phyloP scores from a whole-genome alignment of 1,140 invertebrate species.

The Trialeurodes vaporariorum region DNA sequence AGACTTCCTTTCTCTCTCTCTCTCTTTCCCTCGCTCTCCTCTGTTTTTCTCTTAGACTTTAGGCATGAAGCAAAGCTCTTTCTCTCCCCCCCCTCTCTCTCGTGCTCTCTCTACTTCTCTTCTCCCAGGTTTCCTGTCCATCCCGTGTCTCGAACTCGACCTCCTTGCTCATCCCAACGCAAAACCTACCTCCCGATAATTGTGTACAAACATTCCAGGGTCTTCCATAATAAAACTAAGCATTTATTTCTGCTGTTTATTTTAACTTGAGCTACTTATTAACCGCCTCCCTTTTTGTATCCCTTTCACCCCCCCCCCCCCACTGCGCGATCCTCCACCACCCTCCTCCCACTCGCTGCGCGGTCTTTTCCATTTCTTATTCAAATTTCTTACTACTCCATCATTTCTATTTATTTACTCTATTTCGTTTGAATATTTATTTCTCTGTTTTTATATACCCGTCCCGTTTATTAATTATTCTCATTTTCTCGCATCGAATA shows the following conservation, averaged over 20 bases:
- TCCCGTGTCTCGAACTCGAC: background rate
- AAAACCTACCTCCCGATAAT: background rate
- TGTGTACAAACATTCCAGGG: background rate
- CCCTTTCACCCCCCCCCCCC: background rate
- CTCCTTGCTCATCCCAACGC: background rate
- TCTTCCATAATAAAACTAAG: conserved; percentile 1
- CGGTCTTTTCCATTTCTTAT: background rate
- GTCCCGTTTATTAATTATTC: background rate
- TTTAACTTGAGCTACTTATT: conserved; percentile 1
- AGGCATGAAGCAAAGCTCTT: background rate
- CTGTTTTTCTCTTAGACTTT: background rate
- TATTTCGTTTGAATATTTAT: background rate
- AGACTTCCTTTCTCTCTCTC: too few relatives aligned
- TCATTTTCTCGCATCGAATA: background rate
- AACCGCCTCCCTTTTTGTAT: too few relatives aligned
- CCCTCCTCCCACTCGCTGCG: too few relatives aligned
- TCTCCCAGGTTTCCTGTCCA: background rate
- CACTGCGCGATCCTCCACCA: background rate
- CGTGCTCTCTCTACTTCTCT: too few relatives aligned
- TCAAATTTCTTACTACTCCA: background rate
- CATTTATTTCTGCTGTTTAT: background rate
- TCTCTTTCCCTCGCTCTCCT: too few relatives aligned
- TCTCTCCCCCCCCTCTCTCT: too few relatives aligned
- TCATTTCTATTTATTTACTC: background rate
- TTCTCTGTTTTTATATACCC: background rate